Evolutionary conservation across 2,888 invertebrate species (phyloP), one percentile per base, ranked within the genome.

Genomic region (Neoaliturus tenellus): DNA sequence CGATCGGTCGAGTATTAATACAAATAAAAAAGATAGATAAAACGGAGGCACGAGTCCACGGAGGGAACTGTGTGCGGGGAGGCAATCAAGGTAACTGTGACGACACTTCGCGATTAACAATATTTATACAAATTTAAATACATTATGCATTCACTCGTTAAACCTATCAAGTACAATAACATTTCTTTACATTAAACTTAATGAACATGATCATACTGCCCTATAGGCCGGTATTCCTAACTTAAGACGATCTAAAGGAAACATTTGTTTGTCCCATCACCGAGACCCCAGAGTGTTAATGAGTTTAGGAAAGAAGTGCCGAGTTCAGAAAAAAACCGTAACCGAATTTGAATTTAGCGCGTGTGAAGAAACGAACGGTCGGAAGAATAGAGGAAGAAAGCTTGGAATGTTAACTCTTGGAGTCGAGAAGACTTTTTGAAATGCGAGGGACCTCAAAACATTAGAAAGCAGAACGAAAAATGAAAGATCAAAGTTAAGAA

Each of bases 121-220:
- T 82, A 82, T 51, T 73, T 73, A 82, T 82, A 82, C 82, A 82
- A 82, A 82, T 82, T 82, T 82, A 82, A 82, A 82, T 82, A 82
- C 82, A 82, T 82, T 73, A 73, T 51, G 48, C 82, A 82, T 35
- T 82, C 82, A 51, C 55, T 73, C 82, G 39, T 55, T 73, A 82
- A 86, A 89, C 88, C 89, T 88, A 84, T 85, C 84, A 86, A 84
- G 83, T 85, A 85, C 81, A 86, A 85, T 80, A 86, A 80, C 82
- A 83, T 82, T 48, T 90, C 69, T 80, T 69, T 81, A 78, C 71
- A 48, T 84, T 80, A 84, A 82, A 81, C 82, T 73, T 83, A 85
- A 84, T 80, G 81, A 83, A 83, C 81, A 55, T 78, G 44, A 48
- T 71, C 69, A 23, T 44, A 48, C 28, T 48, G 81, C 81, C 71